Evolutionary conservation across 2,888 invertebrate species (phyloP).

Genomic region (Morinoia aosen): DNA sequence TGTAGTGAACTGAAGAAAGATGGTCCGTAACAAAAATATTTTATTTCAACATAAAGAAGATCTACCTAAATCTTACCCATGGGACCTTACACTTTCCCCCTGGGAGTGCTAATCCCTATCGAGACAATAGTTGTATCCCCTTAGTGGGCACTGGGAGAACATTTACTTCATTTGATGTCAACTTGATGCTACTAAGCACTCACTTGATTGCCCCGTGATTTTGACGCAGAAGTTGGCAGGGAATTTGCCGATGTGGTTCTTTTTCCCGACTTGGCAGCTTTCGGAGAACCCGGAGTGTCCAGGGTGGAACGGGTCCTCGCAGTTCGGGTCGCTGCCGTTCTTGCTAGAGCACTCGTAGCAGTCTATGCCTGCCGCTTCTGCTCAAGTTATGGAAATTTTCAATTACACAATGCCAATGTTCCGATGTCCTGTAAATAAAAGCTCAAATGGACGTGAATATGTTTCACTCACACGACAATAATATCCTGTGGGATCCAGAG

Average conservation of each 20-base stretch:
- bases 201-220: constrained; percentile 74
- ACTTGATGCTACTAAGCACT: background rate
- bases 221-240: constrained; percentile 76
- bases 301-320: constrained; percentile 75
- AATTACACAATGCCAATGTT: background rate
- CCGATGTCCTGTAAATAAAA: background rate
- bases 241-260: constrained; percentile 73
- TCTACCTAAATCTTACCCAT: no score
- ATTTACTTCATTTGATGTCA: no score
- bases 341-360: constrained; percentile 75
- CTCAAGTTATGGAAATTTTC: background rate
- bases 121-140: no score
- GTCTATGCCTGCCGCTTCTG: constrained; percentile 70
- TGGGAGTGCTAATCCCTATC: no score
- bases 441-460: background rate
- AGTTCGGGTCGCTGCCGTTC: constrained; percentile 73
- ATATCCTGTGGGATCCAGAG: background rate
- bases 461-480: background rate
- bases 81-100: no score
- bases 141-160: no score
- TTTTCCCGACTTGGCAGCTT: constrained; percentile 74
- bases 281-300: constrained; percentile 72
- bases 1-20: no score
- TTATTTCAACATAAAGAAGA: no score
- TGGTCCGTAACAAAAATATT: no score